Conservation (phyloP, 2,113 vertebrate species). For the Indicator maculatus region DNA sequence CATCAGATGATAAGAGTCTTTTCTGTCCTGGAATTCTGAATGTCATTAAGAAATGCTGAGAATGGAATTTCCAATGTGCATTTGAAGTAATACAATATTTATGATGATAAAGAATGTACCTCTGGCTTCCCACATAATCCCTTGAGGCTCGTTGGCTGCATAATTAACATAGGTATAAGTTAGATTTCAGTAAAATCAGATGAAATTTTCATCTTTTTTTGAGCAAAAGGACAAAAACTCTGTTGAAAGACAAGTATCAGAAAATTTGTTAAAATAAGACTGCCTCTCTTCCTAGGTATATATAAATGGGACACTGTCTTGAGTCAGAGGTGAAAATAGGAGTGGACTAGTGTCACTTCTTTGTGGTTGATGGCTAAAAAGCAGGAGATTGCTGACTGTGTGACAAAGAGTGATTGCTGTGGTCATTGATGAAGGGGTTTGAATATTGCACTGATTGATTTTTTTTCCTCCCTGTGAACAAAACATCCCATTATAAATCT, state of each 20-base stretch:
- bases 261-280: neutral
- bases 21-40: constrained; percentile 24
- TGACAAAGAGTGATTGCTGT: constrained; percentile 2
- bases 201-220: neutral
- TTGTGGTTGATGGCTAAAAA: neutral
- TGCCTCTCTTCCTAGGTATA: neutral
- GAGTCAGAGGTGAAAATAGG: neutral
- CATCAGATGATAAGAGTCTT: neutral
- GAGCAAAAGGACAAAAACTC: neutral
- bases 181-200: constrained; percentile 45
- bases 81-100: constrained; percentile 62
- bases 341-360: neutral
- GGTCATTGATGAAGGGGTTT: constrained; percentile 10
- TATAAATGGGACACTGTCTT: neutral
- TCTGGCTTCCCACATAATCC: constrained; percentile 22
- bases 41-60: constrained; percentile 51
- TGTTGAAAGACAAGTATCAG: neutral
- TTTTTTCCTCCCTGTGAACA: neutral
- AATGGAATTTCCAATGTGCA: constrained; percentile 37
- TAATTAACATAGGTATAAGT: constrained; percentile 61
- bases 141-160: neutral
- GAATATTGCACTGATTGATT: constrained; percentile 29
- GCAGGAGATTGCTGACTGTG: neutral
- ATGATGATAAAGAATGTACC: constrained; percentile 50
- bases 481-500: neutral